A percentile compares a stretch with the other conserved stretches of the same genome.
Conservation (phyloP, 1,140 invertebrate species). For the Bombus waltoni region DNA sequence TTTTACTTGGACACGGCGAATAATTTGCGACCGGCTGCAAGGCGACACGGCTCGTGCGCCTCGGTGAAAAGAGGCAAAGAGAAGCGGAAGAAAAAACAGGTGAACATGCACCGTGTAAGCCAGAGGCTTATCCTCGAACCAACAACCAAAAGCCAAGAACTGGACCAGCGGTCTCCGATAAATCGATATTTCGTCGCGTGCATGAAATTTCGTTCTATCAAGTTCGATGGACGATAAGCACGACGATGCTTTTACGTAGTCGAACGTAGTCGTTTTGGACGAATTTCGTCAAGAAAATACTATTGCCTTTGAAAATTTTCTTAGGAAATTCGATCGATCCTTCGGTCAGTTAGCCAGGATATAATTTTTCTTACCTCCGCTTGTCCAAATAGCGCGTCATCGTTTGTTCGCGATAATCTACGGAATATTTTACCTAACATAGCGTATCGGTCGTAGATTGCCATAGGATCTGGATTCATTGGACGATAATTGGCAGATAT, state of each 20-base stretch:
- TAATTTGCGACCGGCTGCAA: conserved; percentile 25
- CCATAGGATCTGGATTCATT: conserved; percentile 26
- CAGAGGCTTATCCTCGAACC: background rate
- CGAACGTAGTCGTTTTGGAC: background rate
- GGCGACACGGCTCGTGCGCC: background rate
- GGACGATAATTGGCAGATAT: conserved; percentile 25
- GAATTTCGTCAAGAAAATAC: background rate
- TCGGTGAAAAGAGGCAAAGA: background rate
- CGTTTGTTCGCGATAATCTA: background rate
- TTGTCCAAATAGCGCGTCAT: no score
- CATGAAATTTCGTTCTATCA: no score
- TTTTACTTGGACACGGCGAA: conserved; percentile 28
- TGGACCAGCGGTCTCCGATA: background rate
- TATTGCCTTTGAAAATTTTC: no score
- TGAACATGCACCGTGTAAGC: background rate
- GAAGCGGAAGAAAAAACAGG: background rate
- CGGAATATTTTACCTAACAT: background rate
- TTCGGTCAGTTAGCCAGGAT: no score
- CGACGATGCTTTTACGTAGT: background rate
- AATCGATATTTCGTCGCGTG: background rate
- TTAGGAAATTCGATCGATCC: no score
- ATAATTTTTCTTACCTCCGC: no score
- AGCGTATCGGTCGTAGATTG: background rate
- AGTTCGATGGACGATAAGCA: background rate
- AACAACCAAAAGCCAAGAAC: background rate